phyloP scores from a whole-genome alignment of 1,140 invertebrate species.

The Oscheius sp. region DNA sequence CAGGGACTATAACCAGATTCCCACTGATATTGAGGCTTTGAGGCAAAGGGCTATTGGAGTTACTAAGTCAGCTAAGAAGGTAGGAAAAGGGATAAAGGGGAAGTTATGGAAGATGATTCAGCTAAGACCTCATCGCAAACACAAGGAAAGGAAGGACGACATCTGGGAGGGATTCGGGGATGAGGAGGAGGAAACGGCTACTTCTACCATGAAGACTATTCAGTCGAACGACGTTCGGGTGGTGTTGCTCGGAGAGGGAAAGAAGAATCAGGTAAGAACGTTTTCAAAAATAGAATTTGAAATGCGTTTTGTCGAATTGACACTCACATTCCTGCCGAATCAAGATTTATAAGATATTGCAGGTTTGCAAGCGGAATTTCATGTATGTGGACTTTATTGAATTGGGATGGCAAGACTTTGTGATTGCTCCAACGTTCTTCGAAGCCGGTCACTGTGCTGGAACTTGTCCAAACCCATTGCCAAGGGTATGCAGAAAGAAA shows the following conservation, averaged over 20 bases:
- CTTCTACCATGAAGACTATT: background rate
- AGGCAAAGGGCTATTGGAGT: too few species aligned
- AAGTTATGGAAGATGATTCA: background rate
- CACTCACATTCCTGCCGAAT: background rate
- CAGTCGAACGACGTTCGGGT: conserved; percentile 23
- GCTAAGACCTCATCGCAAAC: background rate
- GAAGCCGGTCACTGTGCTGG: background rate
- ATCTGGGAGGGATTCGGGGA: conserved; percentile 27
- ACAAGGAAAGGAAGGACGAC: conserved; percentile 6
- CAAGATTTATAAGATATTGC: background rate
- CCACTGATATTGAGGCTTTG: conserved; percentile 10
- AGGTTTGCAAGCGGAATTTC: background rate
- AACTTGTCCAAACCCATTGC: background rate
- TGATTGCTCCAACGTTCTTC: background rate
- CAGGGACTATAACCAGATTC: background rate
- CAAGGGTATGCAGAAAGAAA: background rate
- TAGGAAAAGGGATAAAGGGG: conserved; percentile 1
- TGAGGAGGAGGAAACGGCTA: background rate
- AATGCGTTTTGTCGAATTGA: too few species aligned
- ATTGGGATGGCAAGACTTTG: background rate
- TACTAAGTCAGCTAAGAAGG: conserved; percentile 2
- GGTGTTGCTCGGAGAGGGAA: conserved; percentile 5
- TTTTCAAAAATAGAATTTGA: background rate
- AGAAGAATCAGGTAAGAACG: background rate
- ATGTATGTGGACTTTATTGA: background rate